phyloP scores from a whole-genome alignment of 2,888 invertebrate genomes.

The Lycocerus yunnanus region DNA sequence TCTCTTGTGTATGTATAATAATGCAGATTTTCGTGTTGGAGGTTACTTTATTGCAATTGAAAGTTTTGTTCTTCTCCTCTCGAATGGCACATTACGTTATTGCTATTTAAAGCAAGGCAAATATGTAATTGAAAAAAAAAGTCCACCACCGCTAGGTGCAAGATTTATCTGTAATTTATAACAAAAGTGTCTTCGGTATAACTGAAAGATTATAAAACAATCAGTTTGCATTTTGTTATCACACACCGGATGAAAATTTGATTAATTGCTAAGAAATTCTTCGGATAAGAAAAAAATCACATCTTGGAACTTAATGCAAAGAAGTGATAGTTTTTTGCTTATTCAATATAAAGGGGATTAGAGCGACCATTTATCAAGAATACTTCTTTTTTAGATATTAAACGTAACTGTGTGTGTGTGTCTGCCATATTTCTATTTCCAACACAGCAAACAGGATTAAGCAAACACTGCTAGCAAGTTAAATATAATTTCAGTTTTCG shows the following conservation, averaged over 20 bases:
- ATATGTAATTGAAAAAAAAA: neutral
- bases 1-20: neutral
- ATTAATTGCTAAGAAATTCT: neutral
- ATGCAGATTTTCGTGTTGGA: slow-evolving; percentile 2
- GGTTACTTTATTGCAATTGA: neutral
- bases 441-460: neutral
- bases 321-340: neutral
- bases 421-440: neutral
- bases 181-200: neutral
- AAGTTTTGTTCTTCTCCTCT: neutral
- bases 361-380: neutral
- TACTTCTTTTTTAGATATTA: neutral
- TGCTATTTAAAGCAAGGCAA: neutral
- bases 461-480: neutral
- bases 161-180: neutral
- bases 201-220: neutral
- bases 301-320: neutral
- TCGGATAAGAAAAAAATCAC: neutral
- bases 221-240: neutral
- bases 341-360: neutral
- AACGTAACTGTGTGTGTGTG: neutral
- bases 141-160: neutral
- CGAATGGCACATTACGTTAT: neutral
- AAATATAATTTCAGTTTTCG: neutral
- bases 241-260: neutral